Percentiles rank a stretch among this genome's conserved stretches.
These are phyloP conservation scores for Pocillopora verrucosa DNA, from an alignment of 64 coral and sea anemone species.

Conservation along the genomic window DNA sequence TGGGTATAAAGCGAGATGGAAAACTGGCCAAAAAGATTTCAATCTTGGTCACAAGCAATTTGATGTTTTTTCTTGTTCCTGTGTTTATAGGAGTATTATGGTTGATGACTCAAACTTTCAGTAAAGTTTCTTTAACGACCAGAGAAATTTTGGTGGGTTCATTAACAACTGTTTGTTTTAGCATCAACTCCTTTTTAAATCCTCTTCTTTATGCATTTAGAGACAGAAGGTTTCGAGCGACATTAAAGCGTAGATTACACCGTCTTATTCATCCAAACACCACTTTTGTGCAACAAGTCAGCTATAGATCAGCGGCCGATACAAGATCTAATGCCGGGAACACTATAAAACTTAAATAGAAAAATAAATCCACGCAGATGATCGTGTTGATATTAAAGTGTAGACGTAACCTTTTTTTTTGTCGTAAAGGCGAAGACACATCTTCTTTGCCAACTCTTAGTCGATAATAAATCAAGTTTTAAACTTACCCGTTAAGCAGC, in stretches of 20 bases:
- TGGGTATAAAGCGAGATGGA: conserved; percentile 59
- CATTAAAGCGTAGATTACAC: conserved; percentile 20
- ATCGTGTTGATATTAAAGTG: too few species aligned
- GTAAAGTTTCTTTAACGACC: conserved; percentile 44
- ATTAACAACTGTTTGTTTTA: conserved; percentile 54
- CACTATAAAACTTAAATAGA: neutral
- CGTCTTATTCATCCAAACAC: neutral
- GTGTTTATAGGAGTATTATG: conserved; percentile 71
- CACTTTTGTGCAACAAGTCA: neutral
- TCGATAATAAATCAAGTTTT: too few species aligned
- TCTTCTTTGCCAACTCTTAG: too few species aligned
- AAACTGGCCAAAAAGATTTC: conserved; percentile 68
- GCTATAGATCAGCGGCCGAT: neutral
- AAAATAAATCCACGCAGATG: too few species aligned
- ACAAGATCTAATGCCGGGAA: neutral
- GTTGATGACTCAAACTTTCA: conserved; percentile 64
- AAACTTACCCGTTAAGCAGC: too few species aligned
- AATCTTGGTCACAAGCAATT: conserved; percentile 69
- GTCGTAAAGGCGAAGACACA: too few species aligned
- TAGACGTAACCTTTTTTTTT: too few species aligned
- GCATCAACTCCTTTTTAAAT: conserved; percentile 75
- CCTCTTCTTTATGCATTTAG: conserved; percentile 80
- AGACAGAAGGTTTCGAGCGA: conserved; percentile 49
- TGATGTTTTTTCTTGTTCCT: conserved; percentile 74
- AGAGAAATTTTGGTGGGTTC: conserved; percentile 73